Conservation (phyloP, 1,140 invertebrate genomes). For the Caerostris extrusa region DNA sequence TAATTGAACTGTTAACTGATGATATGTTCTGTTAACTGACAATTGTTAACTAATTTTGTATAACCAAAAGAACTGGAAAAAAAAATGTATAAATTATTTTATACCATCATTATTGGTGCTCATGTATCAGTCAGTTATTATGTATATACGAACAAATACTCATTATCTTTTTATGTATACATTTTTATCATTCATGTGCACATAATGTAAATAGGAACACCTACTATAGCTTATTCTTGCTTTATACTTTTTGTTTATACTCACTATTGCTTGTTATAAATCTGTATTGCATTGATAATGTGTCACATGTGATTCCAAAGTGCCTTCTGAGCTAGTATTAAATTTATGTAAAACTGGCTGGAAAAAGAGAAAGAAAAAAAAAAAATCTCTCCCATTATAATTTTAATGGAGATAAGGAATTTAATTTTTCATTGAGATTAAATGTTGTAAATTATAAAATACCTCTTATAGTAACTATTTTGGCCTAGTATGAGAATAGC, state of each 20-base stretch:
- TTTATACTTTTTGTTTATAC: slow-evolving; percentile 37
- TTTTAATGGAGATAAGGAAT: too few species aligned
- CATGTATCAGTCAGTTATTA: slow-evolving; percentile 48
- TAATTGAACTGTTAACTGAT: neutral
- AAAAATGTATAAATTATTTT: slow-evolving; percentile 40
- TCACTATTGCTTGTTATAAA: slow-evolving; percentile 27
- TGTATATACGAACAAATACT: slow-evolving; percentile 46
- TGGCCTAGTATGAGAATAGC: too few species aligned
- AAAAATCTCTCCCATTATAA: too few species aligned
- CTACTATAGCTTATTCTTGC: slow-evolving; percentile 29
- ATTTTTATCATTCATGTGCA: slow-evolving; percentile 58
- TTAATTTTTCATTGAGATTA: too few species aligned
- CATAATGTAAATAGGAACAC: slow-evolving; percentile 57
- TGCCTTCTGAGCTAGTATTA: slow-evolving; percentile 60
- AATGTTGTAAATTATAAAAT: too few species aligned
- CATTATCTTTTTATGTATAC: slow-evolving; percentile 62
- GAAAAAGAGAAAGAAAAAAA: neutral
- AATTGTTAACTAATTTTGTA: neutral
- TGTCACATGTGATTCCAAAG: slow-evolving; percentile 10
- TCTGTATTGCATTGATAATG: neutral
- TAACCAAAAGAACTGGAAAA: slow-evolving; percentile 13
- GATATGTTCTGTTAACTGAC: too few species aligned
- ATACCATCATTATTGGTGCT: slow-evolving; percentile 48
- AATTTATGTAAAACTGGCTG: slow-evolving; percentile 33
- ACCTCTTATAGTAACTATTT: too few species aligned